Conservation (phyloP, 35 echinoderm and acorn worm species). For the Diadema setosum region DNA sequence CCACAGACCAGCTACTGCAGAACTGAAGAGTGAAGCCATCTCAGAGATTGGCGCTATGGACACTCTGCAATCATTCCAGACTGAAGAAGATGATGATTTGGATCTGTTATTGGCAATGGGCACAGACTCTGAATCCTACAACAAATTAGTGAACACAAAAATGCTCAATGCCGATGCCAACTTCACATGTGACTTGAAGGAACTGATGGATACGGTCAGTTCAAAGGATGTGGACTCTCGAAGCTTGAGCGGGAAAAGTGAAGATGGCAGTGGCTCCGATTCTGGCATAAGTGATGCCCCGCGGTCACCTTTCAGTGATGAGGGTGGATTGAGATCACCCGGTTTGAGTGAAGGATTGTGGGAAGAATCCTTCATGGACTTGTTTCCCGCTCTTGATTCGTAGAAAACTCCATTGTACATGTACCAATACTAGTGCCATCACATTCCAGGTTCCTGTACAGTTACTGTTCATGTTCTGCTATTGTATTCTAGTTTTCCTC, state of each 20-base stretch:
- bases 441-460: too few species aligned
- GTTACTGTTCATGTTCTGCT: too few species aligned
- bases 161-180: conserved; percentile 4
- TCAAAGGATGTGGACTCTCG: conserved; percentile 47
- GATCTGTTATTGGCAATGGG: conserved; percentile 21
- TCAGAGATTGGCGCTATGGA: conserved; percentile 14
- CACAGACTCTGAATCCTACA: background rate
- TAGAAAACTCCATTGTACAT: too few species aligned
- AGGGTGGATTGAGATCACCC: conserved; percentile 50
- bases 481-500: too few species aligned
- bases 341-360: conserved; percentile 61
- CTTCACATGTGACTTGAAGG: conserved; percentile 71
- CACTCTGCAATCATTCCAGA: background rate
- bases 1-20: background rate
- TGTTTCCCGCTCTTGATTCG: conserved; percentile 73
- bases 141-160: background rate
- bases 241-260: conserved; percentile 68
- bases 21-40: background rate
- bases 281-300: conserved; percentile 67
- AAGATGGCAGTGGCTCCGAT: conserved; percentile 32
- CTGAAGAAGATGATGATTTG: conserved; percentile 16
- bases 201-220: conserved; percentile 31
- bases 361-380: conserved; percentile 85
- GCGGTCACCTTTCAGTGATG: conserved; percentile 37
- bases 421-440: too few species aligned